Conservation (phyloP, 2,797 vertebrate genomes). For the Neosilurus hyrtlii region DNA sequence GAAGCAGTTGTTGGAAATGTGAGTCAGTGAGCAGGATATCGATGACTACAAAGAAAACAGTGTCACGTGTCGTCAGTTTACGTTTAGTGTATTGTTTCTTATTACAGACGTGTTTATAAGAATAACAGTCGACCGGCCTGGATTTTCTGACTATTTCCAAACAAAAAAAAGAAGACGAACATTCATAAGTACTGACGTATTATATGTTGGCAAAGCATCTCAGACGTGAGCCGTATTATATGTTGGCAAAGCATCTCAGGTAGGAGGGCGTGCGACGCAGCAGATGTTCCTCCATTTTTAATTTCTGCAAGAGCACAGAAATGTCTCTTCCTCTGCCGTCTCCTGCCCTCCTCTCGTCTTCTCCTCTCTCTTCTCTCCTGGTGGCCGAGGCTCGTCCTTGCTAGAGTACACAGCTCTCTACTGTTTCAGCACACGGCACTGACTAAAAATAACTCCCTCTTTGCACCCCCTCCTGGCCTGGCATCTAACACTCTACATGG, state of each 20-base stretch:
- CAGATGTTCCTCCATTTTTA: constrained; percentile 24
- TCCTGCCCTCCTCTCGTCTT: constrained; percentile 16
- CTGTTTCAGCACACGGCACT: constrained; percentile 51
- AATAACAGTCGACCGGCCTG: not conserved
- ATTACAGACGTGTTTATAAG: not conserved
- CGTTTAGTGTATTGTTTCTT: not conserved
- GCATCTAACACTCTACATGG: constrained; percentile 49
- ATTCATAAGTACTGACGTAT: not conserved
- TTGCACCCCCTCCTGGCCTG: constrained; percentile 37
- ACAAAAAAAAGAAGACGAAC: not conserved
- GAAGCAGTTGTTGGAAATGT: not conserved
- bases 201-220: not conserved
- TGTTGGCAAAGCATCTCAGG: not conserved
- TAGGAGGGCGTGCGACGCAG: not conserved
- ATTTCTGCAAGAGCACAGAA: constrained; percentile 34
- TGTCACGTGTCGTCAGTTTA: not conserved
- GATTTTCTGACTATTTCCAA: not conserved
- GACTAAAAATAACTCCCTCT: constrained; percentile 53
- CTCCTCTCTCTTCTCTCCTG: constrained; percentile 30
- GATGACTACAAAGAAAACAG: not conserved
- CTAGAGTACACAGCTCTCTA: constrained; percentile 50
- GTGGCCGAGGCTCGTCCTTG: constrained; percentile 52
- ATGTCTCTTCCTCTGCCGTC: constrained; percentile 14
- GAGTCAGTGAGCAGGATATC: not conserved
- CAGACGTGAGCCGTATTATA: not conserved